These are phyloP conservation scores for Mythimna vitellina DNA, from an alignment of 2,888 invertebrate genomes.

Conservation along the genomic window DNA sequence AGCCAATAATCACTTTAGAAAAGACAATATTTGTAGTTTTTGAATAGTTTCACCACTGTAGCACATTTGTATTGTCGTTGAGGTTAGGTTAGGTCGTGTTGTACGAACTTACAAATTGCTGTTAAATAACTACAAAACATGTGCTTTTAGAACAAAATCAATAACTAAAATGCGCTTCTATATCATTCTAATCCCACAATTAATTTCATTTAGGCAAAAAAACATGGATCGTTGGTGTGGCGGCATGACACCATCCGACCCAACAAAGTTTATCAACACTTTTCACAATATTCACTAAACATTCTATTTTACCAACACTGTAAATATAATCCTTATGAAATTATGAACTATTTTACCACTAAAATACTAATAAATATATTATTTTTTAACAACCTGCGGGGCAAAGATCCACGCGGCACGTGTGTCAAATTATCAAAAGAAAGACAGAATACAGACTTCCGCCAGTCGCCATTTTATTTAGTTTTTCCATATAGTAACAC, in stretches of 20 bases:
- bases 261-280: conserved; percentile 67
- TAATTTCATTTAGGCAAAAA: conserved; percentile 45
- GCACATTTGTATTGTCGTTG: conserved; percentile 45
- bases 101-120: conserved; percentile 47
- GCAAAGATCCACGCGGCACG: conserved; percentile 90
- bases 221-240: conserved; percentile 65
- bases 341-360: conserved; percentile 69
- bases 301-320: conserved; percentile 74
- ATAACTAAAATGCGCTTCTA: background rate
- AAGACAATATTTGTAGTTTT: background rate
- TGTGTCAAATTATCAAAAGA: conserved; percentile 90
- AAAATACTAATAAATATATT: conserved; percentile 74
- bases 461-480: conserved; percentile 80
- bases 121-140: background rate
- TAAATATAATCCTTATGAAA: conserved; percentile 63
- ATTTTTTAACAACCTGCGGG: conserved; percentile 86
- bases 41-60: conserved; percentile 13
- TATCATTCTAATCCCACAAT: conserved; percentile 8
- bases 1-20: background rate
- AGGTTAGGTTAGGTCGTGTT: conserved; percentile 71
- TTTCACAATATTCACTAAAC: conserved; percentile 75
- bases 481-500: conserved; percentile 77
- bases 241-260: conserved; percentile 76
- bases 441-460: conserved; percentile 84
- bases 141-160: background rate